Percentiles rank a stretch among this genome's conserved stretches.
phyloP scores from a whole-genome alignment of 2,113 vertebrate species.

The Dolichotis patagonum region DNA sequence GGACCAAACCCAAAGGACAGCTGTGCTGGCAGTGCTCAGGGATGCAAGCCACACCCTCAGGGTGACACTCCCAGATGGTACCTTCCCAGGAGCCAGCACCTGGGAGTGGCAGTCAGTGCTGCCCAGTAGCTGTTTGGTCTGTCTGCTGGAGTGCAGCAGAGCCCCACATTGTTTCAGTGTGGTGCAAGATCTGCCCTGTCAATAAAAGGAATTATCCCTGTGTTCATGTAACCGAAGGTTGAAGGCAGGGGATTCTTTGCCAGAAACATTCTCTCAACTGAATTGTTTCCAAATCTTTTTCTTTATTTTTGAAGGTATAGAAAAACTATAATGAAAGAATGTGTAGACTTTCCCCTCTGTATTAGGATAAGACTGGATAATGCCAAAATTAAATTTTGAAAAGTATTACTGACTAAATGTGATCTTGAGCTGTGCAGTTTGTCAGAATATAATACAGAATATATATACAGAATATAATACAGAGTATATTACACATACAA shows the following conservation, averaged over 20 bases:
- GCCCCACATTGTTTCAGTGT: not conserved
- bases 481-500: not conserved
- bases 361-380: not conserved
- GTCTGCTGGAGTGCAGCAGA: not conserved
- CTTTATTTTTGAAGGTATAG: not conserved
- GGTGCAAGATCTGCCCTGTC: not conserved
- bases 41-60: not conserved
- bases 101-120: no score
- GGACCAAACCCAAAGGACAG: not conserved
- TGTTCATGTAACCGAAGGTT: not conserved
- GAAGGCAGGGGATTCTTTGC: not conserved
- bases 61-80: accelerated
- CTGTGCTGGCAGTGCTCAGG: no score
- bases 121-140: not conserved
- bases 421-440: not conserved
- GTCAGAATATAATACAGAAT: not conserved
- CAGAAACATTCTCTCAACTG: no score
- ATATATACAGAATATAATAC: not conserved
- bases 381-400: not conserved
- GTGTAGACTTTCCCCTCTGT: not conserved
- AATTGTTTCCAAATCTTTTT: not conserved
- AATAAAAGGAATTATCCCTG: not conserved
- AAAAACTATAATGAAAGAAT: not conserved
- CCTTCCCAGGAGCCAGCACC: no score
- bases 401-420: not conserved